A percentile compares a stretch with the other conserved stretches of the same genome.
phyloP scores from a whole-genome alignment of 2,113 vertebrate genomes.

The Hippocampus comes region DNA sequence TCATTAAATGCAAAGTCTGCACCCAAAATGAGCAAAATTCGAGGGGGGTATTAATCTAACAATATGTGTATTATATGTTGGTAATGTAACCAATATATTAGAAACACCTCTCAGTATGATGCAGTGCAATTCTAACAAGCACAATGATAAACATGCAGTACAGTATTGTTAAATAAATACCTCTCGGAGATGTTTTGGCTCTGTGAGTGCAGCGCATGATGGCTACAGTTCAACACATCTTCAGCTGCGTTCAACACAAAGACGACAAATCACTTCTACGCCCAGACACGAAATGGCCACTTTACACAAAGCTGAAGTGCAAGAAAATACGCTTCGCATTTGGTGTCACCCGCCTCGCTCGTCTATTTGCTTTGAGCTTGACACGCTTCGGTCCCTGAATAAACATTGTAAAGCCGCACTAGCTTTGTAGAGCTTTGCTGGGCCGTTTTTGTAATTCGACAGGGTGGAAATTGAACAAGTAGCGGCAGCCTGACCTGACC shows the following conservation, averaged over 20 bases:
- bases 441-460: neutral
- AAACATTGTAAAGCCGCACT: neutral
- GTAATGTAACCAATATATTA: neutral
- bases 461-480: neutral
- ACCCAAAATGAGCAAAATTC: neutral
- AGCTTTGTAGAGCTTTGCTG: neutral
- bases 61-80: neutral
- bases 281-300: neutral
- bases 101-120: neutral
- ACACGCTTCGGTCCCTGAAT: neutral
- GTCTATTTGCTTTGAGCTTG: neutral
- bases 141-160: neutral
- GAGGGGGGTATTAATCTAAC: neutral
- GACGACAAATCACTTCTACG: neutral
- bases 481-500: neutral
- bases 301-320: neutral
- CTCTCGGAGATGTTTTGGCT: neutral
- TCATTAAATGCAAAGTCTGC: neutral
- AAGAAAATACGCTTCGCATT: neutral
- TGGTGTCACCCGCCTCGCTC: neutral
- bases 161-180: neutral
- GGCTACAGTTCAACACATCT: conserved; percentile 5
- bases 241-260: neutral
- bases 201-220: neutral
- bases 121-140: neutral